Conservation (phyloP, 2,888 invertebrate species). For the Coelopa pilipes region DNA sequence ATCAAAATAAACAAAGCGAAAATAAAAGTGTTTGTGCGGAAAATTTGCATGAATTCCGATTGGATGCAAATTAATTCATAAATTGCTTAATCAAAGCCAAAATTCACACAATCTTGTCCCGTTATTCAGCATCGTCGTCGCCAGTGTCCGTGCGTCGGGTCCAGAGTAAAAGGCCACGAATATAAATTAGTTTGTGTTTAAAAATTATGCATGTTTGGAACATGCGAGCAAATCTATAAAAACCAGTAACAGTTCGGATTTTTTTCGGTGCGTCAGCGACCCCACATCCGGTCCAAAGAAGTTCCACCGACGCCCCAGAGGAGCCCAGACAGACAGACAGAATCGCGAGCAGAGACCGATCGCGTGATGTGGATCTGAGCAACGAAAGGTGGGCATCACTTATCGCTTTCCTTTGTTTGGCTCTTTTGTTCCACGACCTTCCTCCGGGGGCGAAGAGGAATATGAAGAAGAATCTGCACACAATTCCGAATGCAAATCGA, state of each 20-base stretch:
- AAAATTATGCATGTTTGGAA: background rate
- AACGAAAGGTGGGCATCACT: background rate
- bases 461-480: too few species aligned
- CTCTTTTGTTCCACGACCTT: too few species aligned
- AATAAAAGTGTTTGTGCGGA: slow-evolving; percentile 19
- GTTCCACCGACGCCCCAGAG: too few species aligned
- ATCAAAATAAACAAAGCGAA: slow-evolving; percentile 23
- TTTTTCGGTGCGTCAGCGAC: too few species aligned
- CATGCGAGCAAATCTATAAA: background rate
- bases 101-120: background rate
- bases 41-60: slow-evolving; percentile 23
- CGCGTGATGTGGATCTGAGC: background rate
- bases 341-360: too few species aligned
- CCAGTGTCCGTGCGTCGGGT: background rate
- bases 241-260: too few species aligned
- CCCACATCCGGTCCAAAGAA: too few species aligned
- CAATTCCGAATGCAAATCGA: too few species aligned
- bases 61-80: slow-evolving; percentile 8
- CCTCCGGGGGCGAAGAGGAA: too few species aligned
- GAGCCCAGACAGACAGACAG: too few species aligned
- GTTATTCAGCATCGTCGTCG: background rate
- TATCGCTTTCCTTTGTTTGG: too few species aligned
- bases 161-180: too few species aligned
- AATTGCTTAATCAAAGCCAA: background rate
- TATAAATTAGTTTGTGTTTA: background rate